These are phyloP conservation scores for Liposcelis brunnea DNA, from an alignment of 2,888 invertebrate genomes.

Conservation along the genomic window DNA sequence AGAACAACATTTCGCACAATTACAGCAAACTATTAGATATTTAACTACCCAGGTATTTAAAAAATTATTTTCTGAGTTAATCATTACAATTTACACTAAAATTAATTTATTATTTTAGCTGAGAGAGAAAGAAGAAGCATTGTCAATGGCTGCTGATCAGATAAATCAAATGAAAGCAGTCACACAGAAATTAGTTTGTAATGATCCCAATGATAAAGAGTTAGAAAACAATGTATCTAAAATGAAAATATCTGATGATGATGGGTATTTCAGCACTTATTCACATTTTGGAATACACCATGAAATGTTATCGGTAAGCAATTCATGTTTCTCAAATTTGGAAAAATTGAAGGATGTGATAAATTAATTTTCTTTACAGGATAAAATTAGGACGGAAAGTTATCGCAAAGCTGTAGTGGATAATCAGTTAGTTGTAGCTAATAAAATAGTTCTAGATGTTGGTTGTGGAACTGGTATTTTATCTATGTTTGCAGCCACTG, in stretches of 20 bases:
- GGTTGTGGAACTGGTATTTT: slow-evolving; percentile 97
- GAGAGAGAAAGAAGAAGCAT: slow-evolving; percentile 13
- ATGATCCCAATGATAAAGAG: slow-evolving; percentile 24
- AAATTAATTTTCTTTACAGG: slow-evolving; percentile 28
- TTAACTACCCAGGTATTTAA: slow-evolving; percentile 32
- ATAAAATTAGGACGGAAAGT: slow-evolving; percentile 67
- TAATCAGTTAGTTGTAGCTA: slow-evolving; percentile 48
- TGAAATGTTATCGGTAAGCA: slow-evolving; percentile 70
- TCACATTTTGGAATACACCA: slow-evolving; percentile 49
- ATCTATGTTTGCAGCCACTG: slow-evolving; percentile 93
- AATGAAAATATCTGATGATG: slow-evolving; percentile 46
- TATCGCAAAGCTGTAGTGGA: slow-evolving; percentile 69
- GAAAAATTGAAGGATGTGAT: no score
- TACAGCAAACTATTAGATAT: slow-evolving; percentile 39
- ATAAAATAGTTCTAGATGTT: slow-evolving; percentile 78
- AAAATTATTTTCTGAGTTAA: not conserved
- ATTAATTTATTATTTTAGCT: slow-evolving; percentile 12
- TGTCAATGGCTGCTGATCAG: slow-evolving; percentile 19
- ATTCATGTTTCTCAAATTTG: slow-evolving; percentile 8
- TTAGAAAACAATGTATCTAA: slow-evolving; percentile 28
- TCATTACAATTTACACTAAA: not conserved
- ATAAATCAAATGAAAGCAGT: slow-evolving; percentile 23
- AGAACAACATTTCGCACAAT: slow-evolving; percentile 39
- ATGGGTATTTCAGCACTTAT: slow-evolving; percentile 33
- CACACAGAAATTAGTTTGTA: slow-evolving; percentile 22